Evolutionary conservation across 92 coral and sea anemone genomes (phyloP).

Genomic region (Porites lobata): DNA sequence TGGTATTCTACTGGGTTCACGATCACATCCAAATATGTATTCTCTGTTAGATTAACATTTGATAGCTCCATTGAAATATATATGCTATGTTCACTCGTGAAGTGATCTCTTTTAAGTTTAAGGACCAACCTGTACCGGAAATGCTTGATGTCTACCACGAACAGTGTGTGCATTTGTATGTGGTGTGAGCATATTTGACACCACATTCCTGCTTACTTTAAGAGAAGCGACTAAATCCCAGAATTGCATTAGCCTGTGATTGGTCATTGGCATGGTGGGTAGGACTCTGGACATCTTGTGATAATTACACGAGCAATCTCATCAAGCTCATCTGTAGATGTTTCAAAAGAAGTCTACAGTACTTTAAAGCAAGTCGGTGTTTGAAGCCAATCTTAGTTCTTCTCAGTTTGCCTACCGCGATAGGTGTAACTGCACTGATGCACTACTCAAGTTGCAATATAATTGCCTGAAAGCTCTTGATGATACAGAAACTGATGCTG

Average conservation of each 20-base stretch:
- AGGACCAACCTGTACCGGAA: not conserved
- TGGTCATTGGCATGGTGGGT: too few species aligned
- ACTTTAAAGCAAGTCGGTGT: not conserved
- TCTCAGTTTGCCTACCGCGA: slow-evolving; percentile 12
- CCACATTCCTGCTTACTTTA: not conserved
- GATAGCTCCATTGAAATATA: not conserved
- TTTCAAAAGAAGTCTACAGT: too few species aligned
- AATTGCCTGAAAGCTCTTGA: too few species aligned
- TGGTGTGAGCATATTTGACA: not conserved
- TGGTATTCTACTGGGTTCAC: not conserved
- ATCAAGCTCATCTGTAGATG: too few species aligned
- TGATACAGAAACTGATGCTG: too few species aligned
- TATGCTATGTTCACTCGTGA: not conserved
- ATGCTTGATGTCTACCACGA: not conserved
- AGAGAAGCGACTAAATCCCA: not conserved
- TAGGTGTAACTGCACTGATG: too few species aligned
- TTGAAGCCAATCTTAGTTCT: slow-evolving; percentile 30
- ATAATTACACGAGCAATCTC: too few species aligned
- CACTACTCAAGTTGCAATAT: too few species aligned
- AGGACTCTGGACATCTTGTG: too few species aligned
- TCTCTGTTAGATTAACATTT: not conserved
- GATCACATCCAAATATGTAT: too few species aligned
- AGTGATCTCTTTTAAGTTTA: not conserved
- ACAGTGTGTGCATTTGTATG: too few species aligned
- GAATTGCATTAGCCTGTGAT: not conserved